Percentiles rank a stretch among this genome's conserved stretches.
Evolutionary conservation across 2,797 vertebrate genomes (phyloP).

Genomic region (Eptatretus atami): DNA sequence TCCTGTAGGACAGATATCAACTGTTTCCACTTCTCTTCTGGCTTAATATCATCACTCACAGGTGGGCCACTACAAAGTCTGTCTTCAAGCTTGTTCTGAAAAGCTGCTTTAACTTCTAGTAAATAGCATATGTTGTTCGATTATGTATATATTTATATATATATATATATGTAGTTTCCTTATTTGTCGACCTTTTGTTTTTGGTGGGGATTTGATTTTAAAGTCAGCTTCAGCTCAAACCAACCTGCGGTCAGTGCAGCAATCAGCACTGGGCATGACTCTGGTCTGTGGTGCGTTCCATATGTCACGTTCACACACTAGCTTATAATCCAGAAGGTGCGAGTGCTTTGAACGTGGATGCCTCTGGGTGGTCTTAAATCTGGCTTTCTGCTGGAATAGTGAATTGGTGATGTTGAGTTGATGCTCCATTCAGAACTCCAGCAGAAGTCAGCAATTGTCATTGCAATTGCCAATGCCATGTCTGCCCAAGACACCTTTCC

Average conservation of each 20-base stretch:
- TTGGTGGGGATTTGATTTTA: no score
- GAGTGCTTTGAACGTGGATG: neutral
- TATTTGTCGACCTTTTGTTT: no score
- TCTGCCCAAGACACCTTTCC: neutral
- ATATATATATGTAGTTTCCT: neutral
- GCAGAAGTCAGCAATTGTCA: neutral
- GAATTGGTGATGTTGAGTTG: neutral
- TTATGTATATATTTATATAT: no score
- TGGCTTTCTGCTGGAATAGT: neutral
- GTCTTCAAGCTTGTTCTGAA: neutral
- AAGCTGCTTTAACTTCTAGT: neutral
- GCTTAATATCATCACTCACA: neutral
- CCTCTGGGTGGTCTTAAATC: neutral
- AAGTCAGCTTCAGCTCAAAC: no score
- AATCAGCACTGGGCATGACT: neutral
- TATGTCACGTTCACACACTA: neutral
- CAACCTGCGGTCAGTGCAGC: no score
- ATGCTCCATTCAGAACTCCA: neutral
- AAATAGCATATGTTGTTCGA: neutral
- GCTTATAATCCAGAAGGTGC: neutral
- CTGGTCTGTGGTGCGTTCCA: neutral
- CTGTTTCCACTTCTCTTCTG: neutral
- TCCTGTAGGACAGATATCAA: neutral
- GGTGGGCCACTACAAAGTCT: neutral
- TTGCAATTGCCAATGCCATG: neutral